A percentile compares a stretch with the other conserved stretches of the same genome.
Evolutionary conservation across 1,140 invertebrate genomes (phyloP).

Genomic region (Cyclargus thomasi): DNA sequence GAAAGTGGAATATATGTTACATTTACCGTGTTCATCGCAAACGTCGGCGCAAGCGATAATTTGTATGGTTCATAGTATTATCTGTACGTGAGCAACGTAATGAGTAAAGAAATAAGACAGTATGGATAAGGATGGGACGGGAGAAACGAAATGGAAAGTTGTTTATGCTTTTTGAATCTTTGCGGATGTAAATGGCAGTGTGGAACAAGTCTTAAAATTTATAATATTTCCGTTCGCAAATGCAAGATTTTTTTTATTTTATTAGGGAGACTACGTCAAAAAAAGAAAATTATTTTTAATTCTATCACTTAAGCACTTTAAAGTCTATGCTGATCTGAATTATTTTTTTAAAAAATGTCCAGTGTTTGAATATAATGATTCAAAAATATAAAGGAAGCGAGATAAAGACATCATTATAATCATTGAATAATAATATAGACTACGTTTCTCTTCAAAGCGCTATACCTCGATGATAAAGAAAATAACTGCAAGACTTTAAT

Average conservation of each 20-base stretch:
- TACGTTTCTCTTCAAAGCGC: not conserved
- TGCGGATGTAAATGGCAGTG: not conserved
- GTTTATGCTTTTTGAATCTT: not conserved
- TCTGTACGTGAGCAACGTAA: constrained; percentile 64
- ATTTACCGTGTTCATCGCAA: constrained; percentile 40
- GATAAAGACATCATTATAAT: no score
- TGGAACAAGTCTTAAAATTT: no score
- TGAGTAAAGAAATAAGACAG: constrained; percentile 53
- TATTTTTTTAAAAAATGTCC: no score
- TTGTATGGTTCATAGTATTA: constrained; percentile 70
- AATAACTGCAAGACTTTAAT: not conserved
- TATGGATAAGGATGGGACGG: constrained; percentile 54
- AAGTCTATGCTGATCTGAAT: no score
- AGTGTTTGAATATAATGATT: no score
- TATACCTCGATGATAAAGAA: not conserved
- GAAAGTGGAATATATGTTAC: constrained; percentile 30
- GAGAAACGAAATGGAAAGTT: constrained; percentile 13
- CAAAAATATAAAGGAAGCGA: no score
- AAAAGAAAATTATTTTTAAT: no score
- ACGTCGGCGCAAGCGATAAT: constrained; percentile 66
- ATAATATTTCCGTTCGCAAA: no score
- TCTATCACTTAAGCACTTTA: no score
- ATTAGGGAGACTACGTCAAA: no score
- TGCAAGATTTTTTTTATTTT: no score
- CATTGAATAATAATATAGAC: no score